Conservation (phyloP, 1,140 invertebrate species). For the Ganaspis sp. region DNA sequence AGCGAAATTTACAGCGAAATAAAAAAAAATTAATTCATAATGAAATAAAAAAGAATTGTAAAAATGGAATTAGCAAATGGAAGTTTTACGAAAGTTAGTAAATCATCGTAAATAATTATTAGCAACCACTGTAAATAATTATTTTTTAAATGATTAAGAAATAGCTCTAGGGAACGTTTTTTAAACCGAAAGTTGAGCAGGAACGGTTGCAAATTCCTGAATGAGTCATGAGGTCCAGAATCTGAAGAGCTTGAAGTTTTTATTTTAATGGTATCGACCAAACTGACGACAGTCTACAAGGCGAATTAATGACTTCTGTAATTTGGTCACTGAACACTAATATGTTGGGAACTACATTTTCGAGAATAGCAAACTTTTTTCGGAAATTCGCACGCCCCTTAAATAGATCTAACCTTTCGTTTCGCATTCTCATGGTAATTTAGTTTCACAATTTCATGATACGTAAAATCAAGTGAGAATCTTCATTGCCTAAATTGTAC, state of each 20-base stretch:
- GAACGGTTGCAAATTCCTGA: neutral
- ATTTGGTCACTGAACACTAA: neutral
- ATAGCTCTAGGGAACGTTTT: neutral
- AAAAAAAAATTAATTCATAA: too few species aligned
- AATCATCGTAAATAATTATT: too few species aligned
- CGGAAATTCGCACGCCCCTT: constrained; percentile 1
- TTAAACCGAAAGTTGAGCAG: too few species aligned
- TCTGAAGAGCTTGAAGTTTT: neutral
- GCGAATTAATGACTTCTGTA: constrained; percentile 4
- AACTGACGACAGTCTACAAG: constrained; percentile 1
- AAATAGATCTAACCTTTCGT: constrained; percentile 15
- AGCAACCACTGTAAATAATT: too few species aligned
- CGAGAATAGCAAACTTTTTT: neutral
- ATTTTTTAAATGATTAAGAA: too few species aligned
- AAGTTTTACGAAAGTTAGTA: too few species aligned
- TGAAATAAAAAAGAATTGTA: too few species aligned
- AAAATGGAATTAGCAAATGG: too few species aligned
- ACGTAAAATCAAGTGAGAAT: too few species aligned
- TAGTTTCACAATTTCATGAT: neutral
- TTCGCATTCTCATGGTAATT: constrained; percentile 14
- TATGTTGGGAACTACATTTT: neutral
- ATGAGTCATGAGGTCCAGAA: neutral
- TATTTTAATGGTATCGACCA: neutral
- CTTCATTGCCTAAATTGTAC: too few species aligned
- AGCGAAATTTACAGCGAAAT: too few species aligned